These are phyloP conservation scores for Champsocephalus gunnari DNA, from an alignment of 2,797 vertebrate genomes.

Conservation along the genomic window DNA sequence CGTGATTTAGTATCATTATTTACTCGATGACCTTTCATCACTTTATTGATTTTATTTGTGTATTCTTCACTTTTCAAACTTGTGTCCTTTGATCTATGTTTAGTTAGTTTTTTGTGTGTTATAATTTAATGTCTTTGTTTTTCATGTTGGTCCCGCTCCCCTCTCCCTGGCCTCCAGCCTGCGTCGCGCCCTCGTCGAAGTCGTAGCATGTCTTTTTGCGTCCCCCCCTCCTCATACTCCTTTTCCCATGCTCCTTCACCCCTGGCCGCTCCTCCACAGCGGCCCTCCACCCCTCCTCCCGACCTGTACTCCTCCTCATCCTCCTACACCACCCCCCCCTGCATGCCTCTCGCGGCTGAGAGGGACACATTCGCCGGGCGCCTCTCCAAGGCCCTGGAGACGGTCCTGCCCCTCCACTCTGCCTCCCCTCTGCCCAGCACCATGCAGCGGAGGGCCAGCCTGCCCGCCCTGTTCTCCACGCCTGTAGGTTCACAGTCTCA, in stretches of 20 bases:
- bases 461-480: slow-evolving; percentile 96
- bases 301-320: slow-evolving; percentile 86
- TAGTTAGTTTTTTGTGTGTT: slow-evolving; percentile 37
- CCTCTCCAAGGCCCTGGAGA: slow-evolving; percentile 97
- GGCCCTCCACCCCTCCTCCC: slow-evolving; percentile 91
- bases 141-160: slow-evolving; percentile 57
- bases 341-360: slow-evolving; percentile 84
- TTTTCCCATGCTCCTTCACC: slow-evolving; percentile 70
- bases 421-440: slow-evolving; percentile 89
- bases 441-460: slow-evolving; percentile 94
- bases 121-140: slow-evolving; percentile 67
- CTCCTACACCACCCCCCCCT: slow-evolving; percentile 79
- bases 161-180: slow-evolving; percentile 71
- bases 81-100: slow-evolving; percentile 16
- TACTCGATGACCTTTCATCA: background rate
- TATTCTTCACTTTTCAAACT: slow-evolving; percentile 12
- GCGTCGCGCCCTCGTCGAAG: slow-evolving; percentile 82
- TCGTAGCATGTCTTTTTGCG: slow-evolving; percentile 99
- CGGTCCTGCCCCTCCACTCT: slow-evolving; percentile 94
- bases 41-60: slow-evolving; percentile 12
- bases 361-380: slow-evolving; percentile 95
- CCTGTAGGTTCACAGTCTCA: slow-evolving; percentile 90
- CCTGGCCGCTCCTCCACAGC: slow-evolving; percentile 80
- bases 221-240: slow-evolving; percentile 90
- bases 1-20: slow-evolving; percentile 1